Percentiles rank a stretch among this genome's conserved stretches.
These are phyloP conservation scores for Capitella teleta DNA, from an alignment of 1,140 invertebrate genomes.

Conservation along the genomic window DNA sequence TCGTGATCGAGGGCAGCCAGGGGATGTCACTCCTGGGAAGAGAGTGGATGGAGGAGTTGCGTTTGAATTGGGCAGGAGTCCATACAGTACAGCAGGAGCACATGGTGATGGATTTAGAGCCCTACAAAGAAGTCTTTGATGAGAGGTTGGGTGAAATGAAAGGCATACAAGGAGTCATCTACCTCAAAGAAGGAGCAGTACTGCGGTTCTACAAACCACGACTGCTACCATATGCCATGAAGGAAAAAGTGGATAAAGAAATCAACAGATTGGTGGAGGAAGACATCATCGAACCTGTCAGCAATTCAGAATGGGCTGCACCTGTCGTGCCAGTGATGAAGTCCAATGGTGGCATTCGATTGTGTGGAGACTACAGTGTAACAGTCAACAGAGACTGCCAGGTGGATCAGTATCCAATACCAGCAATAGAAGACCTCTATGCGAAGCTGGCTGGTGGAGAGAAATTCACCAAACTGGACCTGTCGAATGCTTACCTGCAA, in stretches of 20 bases:
- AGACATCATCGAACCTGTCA: conserved; percentile 18
- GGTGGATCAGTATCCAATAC: conserved; percentile 19
- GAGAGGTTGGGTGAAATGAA: too few species aligned
- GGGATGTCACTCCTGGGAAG: too few species aligned
- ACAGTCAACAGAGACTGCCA: conserved; percentile 31
- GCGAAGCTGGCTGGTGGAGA: conserved; percentile 17
- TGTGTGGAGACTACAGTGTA: conserved; percentile 36
- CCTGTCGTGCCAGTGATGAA: conserved; percentile 39
- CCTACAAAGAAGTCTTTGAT: too few species aligned
- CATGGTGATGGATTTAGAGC: too few species aligned
- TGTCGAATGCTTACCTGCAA: conserved; percentile 20
- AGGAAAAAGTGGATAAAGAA: conserved; percentile 22
- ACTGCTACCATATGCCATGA: conserved; percentile 19
- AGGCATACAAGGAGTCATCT: too few species aligned
- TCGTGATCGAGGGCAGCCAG: too few species aligned
- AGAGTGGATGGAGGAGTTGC: too few species aligned
- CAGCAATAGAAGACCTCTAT: conserved; percentile 24
- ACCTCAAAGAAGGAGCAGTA: too few species aligned
- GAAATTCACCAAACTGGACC: conserved; percentile 26
- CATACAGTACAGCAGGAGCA: too few species aligned
- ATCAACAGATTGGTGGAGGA: conserved; percentile 13
- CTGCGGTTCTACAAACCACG: conserved; percentile 9
- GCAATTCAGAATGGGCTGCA: conserved; percentile 28
- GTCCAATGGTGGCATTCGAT: conserved; percentile 23
- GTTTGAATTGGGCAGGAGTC: too few species aligned